Evolutionary conservation across 2,797 vertebrate genomes (phyloP).

Genomic region (Coluber constrictor): DNA sequence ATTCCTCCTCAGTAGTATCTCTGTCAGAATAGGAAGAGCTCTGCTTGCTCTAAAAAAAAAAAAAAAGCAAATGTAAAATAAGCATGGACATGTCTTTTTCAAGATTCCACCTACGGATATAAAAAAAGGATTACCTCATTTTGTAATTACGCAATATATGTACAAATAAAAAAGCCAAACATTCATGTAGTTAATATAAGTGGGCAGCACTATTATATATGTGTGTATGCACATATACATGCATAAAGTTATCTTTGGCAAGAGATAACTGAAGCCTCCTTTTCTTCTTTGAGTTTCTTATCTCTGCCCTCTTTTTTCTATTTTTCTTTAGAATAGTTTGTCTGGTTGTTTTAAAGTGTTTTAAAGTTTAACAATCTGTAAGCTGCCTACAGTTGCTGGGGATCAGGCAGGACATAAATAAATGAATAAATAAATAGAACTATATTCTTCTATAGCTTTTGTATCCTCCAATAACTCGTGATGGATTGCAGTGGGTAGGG

Average conservation of each 20-base stretch:
- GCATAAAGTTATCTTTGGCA: background rate
- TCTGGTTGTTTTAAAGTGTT: background rate
- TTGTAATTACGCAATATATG: background rate
- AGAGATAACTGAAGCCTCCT: background rate
- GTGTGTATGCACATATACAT: background rate
- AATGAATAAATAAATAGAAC: background rate
- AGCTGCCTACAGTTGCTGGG: background rate
- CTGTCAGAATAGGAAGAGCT: slow-evolving; percentile 97
- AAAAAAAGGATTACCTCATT: background rate
- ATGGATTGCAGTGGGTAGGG: background rate
- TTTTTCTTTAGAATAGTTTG: background rate
- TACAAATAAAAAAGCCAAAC: background rate
- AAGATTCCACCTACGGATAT: background rate
- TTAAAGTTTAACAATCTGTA: background rate
- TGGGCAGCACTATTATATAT: background rate
- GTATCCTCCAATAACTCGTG: background rate
- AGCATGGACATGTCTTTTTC: background rate
- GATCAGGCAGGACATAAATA: background rate
- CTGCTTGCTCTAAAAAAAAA: slow-evolving; percentile 88
- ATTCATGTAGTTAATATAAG: background rate
- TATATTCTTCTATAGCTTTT: background rate
- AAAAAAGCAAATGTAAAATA: background rate
- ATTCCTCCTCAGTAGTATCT: slow-evolving; percentile 96
- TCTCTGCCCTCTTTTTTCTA: background rate
- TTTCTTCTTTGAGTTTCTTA: background rate